These are phyloP conservation scores for Drosophila ezoana DNA, from an alignment of 2,888 invertebrate genomes.

Conservation along the genomic window DNA sequence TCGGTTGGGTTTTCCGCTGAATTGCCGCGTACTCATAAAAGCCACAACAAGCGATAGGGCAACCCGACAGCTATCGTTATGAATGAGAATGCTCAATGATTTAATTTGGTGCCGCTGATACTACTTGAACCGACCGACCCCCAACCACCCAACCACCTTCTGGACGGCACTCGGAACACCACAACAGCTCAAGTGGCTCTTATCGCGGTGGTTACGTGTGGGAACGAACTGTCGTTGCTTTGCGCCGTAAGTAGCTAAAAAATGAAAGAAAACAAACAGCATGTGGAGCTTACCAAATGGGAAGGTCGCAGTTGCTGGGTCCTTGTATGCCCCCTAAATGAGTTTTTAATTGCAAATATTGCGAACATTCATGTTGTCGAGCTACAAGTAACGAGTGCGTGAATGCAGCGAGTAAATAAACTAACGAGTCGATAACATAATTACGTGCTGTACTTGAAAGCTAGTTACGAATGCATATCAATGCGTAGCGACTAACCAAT, in stretches of 20 bases:
- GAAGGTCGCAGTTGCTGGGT: constrained; percentile 6
- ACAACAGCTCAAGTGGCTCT: constrained; percentile 24
- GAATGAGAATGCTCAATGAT: constrained; percentile 39
- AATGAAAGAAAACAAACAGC: constrained; percentile 12
- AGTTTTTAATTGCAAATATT: constrained; percentile 34
- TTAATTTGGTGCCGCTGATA: constrained; percentile 32
- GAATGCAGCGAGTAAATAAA: background rate
- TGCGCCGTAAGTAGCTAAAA: background rate
- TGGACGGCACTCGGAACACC: background rate
- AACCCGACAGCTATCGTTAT: constrained; percentile 16
- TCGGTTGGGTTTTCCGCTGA: constrained; percentile 16
- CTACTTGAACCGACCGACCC: constrained; percentile 8
- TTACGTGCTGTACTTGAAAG: too few species aligned
- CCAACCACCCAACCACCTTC: background rate
- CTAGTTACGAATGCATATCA: too few species aligned
- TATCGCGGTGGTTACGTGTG: constrained; percentile 37
- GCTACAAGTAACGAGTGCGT: background rate
- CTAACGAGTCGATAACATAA: background rate
- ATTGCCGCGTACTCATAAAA: constrained; percentile 33
- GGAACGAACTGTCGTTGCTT: background rate
- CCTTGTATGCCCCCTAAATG: constrained; percentile 26
- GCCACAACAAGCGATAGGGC: constrained; percentile 27
- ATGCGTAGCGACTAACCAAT: too few species aligned
- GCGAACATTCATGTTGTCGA: background rate
- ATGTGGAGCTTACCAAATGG: background rate